These are phyloP conservation scores for Acipenser oxyrinchus DNA, from an alignment of 2,797 vertebrate genomes.

Conservation along the genomic window DNA sequence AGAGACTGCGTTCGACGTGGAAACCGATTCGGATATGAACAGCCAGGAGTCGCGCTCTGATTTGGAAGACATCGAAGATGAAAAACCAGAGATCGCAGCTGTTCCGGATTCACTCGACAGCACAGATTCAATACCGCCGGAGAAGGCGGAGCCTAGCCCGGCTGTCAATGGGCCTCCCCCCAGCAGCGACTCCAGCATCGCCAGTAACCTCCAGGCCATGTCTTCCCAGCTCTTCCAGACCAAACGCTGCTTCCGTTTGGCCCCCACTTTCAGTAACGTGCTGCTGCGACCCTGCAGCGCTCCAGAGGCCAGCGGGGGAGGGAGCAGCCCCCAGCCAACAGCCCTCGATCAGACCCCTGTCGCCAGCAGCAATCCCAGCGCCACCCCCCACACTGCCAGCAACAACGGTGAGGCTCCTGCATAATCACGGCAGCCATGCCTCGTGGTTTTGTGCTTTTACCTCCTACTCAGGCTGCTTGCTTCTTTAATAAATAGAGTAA, in stretches of 20 bases:
- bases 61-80: slow-evolving; percentile 88
- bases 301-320: slow-evolving; percentile 6
- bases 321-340: too few relatives aligned
- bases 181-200: slow-evolving; percentile 74
- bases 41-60: slow-evolving; percentile 96
- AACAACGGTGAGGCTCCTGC: too few relatives aligned
- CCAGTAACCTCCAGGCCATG: slow-evolving; percentile 95
- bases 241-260: slow-evolving; percentile 90
- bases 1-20: slow-evolving; percentile 85
- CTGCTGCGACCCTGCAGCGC: slow-evolving; percentile 62
- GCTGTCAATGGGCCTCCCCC: slow-evolving; percentile 63
- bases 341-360: too few relatives aligned
- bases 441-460: too few relatives aligned
- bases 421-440: too few relatives aligned
- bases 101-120: too few relatives aligned
- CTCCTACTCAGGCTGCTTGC: too few relatives aligned
- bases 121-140: slow-evolving; percentile 27
- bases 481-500: too few relatives aligned
- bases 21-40: slow-evolving; percentile 96
- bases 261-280: slow-evolving; percentile 91
- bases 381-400: too few relatives aligned
- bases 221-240: slow-evolving; percentile 92
- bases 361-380: too few relatives aligned
- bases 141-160: slow-evolving; percentile 43
- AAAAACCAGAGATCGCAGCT: slow-evolving; percentile 14